These are phyloP conservation scores for Aphaenogaster floridana DNA, from an alignment of 1,140 invertebrate genomes.

Conservation along the genomic window DNA sequence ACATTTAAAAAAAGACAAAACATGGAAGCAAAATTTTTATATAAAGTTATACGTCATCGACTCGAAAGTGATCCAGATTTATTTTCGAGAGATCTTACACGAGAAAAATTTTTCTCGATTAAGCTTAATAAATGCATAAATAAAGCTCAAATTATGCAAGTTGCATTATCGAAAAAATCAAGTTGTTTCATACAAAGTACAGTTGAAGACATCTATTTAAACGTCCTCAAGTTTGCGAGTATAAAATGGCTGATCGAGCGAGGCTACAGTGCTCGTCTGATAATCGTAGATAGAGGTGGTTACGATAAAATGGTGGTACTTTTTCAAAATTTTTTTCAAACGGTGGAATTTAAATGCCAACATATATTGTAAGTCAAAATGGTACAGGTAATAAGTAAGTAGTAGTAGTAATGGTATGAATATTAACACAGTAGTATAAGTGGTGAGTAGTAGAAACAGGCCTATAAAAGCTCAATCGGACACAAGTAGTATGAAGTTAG, in stretches of 20 bases:
- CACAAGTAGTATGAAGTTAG: slow-evolving; percentile 68
- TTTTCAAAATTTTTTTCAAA: slow-evolving; percentile 3
- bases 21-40: not conserved
- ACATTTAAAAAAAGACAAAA: not conserved
- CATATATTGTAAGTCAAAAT: slow-evolving; percentile 42
- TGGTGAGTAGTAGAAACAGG: slow-evolving; percentile 71
- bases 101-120: not conserved
- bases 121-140: not conserved
- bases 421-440: slow-evolving; percentile 30
- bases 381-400: not conserved
- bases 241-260: slow-evolving; percentile 69
- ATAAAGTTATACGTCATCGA: not conserved
- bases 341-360: slow-evolving; percentile 15
- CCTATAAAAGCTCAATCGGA: slow-evolving; percentile 77
- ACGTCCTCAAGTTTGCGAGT: not conserved
- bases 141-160: slow-evolving; percentile 3
- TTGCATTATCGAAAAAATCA: not conserved
- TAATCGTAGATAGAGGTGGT: slow-evolving; percentile 35
- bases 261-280: slow-evolving; percentile 68
- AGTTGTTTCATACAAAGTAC: not conserved
- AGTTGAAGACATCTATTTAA: not conserved
- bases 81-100: not conserved
- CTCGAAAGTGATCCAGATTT: not conserved
- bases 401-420: slow-evolving; percentile 34
- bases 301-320: slow-evolving; percentile 1